Base-by-base conservation (phyloP, 1,140 invertebrate genomes). In the Melitaea cinxia region DNA sequence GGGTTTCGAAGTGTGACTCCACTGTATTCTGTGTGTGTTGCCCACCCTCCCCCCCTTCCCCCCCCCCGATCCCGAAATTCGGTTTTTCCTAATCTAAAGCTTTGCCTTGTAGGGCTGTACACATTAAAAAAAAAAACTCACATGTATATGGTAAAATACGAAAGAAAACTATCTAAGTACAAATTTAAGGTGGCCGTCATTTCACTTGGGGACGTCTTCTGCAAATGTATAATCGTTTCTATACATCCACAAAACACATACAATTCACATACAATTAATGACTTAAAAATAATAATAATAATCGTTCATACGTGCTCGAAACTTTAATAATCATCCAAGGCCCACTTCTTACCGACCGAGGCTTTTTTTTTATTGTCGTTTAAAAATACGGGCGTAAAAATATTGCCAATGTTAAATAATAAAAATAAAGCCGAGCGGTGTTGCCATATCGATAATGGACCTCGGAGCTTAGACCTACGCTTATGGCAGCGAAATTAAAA, bases 401-500 rank as follows among this genome's bases (percentile, higher is more conserved):
- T 6, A 10, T 17, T 42, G 5, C 14, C 15, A 42, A 42, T 15
- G 4, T 17, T n/a, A 45, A 45, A 45, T 12, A 37, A 37, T 14
- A 45, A 21, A 24, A 23, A 53, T 64, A 21, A 42, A 57, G 55
- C 49, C 56, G 69, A 72, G 74, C 70, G 75, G 66, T 70, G 75
- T 73, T 65, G 70, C 73, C 73, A 71, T 63, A 39, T 30, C 26
- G 26, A 72, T 58, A 81, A 77, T 73, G 80, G 72, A 82, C 79
- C 73, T 73, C 75, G 70, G 67, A 82, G 47, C 68, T 73, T 75
- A 78, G 50, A 54, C 57, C 81, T 85, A 83, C 65, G 73, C 82
- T 85, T 87, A 86, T 88, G 86, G 86, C 85, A 88, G 83, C 83
- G 70, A 82, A 76, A 82, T 80, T 72, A 79, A 78, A 81, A 80